Conservation (phyloP, 2,888 invertebrate genomes). For the Hyposoter dolosus region DNA sequence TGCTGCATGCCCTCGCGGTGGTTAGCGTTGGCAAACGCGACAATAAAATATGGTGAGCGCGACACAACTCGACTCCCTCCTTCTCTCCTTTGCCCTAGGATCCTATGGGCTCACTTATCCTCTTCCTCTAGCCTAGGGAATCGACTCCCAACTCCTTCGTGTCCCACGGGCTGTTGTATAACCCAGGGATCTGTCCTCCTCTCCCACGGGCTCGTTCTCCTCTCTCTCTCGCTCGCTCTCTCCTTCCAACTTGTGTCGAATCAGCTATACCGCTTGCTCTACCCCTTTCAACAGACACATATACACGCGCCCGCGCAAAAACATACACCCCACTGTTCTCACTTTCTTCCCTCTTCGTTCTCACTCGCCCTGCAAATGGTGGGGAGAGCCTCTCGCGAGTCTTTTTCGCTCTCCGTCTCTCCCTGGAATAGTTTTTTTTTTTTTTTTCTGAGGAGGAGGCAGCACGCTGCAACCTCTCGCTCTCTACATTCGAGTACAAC, state of each 20-base stretch:
- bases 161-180: constrained; percentile 40
- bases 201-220: constrained; percentile 72
- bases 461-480: constrained; percentile 29
- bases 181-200: constrained; percentile 48
- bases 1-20: constrained; percentile 69
- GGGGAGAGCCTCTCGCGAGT: constrained; percentile 38
- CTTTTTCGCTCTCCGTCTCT: constrained; percentile 34
- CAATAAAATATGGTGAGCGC: constrained; percentile 82
- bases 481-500: constrained; percentile 35
- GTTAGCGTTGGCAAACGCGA: constrained; percentile 83
- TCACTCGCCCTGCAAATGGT: constrained; percentile 29
- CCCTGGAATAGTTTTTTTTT: constrained; percentile 15
- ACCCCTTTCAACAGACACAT: not conserved
- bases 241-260: constrained; percentile 63
- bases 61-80: constrained; percentile 62
- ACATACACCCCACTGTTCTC: constrained; percentile 73
- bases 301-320: constrained; percentile 35
- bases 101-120: constrained; percentile 48
- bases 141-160: constrained; percentile 39
- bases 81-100: constrained; percentile 32
- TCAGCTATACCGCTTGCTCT: constrained; percentile 57
- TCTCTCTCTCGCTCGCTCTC: constrained; percentile 64
- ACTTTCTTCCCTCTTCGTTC: constrained; percentile 79
- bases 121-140: constrained; percentile 40
- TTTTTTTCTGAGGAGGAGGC: constrained; percentile 17